Percentiles rank a stretch among this genome's conserved stretches.
These are phyloP conservation scores for Cettia cetti DNA, from an alignment of 2,113 vertebrate species.

Conservation along the genomic window DNA sequence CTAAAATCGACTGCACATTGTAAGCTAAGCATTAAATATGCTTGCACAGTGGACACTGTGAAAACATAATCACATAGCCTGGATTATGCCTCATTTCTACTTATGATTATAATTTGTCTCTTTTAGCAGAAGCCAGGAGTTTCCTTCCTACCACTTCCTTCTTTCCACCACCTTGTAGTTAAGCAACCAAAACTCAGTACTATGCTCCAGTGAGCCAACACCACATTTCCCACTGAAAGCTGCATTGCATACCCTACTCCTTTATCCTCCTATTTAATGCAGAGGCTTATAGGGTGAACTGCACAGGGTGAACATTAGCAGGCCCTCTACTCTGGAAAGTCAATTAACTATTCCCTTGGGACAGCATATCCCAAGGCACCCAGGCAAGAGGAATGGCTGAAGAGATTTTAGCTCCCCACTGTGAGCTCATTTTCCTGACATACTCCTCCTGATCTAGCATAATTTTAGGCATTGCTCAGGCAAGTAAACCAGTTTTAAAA, in stretches of 20 bases:
- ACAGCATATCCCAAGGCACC: not conserved
- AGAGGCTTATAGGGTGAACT: not conserved
- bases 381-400: not conserved
- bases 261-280: not conserved
- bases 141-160: not conserved
- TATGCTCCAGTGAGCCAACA: accelerated
- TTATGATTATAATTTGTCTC: not conserved
- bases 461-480: not conserved
- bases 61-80: not conserved
- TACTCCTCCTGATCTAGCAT: not conserved
- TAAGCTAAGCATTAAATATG: not conserved
- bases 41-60: not conserved
- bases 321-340: not conserved
- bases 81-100: not conserved
- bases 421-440: not conserved
- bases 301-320: not conserved
- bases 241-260: no score
- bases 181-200: not conserved
- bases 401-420: not conserved
- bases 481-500: not conserved
- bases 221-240: not conserved
- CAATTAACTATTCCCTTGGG: not conserved
- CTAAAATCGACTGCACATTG: not conserved
- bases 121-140: not conserved
- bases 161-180: not conserved